Base-by-base conservation (phyloP, 1,140 invertebrate genomes). In the Cyclargus thomasi region DNA sequence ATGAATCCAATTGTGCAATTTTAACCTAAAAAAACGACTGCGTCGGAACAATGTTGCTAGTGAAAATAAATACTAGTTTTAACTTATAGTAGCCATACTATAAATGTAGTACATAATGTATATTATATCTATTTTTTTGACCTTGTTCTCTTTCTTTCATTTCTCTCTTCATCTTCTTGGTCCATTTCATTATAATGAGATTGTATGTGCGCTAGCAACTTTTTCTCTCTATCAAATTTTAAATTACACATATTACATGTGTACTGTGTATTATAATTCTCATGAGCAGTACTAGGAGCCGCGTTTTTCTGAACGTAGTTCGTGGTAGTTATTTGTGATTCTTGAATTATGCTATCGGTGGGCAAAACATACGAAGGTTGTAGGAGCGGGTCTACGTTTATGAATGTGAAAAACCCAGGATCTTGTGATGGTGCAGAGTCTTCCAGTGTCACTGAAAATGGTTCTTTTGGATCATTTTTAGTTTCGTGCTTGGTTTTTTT, bases 281-380 rank as follows among this genome's bases (percentile, higher is more conserved):
- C 55, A 59, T 59, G 10, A 35, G 18, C 29, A 29, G 29, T 29
- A 29, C 29, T 21, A 59, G 55, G 18, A 29, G 21, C 63, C 70
- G 53, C 6, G 73, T 67, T 75, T 70, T 63, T 76, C 74, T 35
- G 22, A 35, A 69, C 53, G 53, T 69, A 76, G 1, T 81, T 83
- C 6, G 85, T 85, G 7, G 86, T 88, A 3, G 86, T 81, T 59
- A 88, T 88, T 80, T 88, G 86, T n/a, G 86, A 86, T 72, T 90
- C 88, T 66, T 90, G 86, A 14, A 88, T 84, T 16, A 86, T 86
- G 66, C 79, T 88, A 69, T 86, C 75, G 1, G 88, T 90, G 3
- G 88, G 88, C 11, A 90, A 65, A 20, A 90, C 88, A 71, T 90
- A 90, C n/a, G 83, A 87, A 2, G 88, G 88, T 69, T 90, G 83